These are phyloP conservation scores for Drosophila limbata DNA, from an alignment of 2,888 invertebrate species.

Conservation along the genomic window DNA sequence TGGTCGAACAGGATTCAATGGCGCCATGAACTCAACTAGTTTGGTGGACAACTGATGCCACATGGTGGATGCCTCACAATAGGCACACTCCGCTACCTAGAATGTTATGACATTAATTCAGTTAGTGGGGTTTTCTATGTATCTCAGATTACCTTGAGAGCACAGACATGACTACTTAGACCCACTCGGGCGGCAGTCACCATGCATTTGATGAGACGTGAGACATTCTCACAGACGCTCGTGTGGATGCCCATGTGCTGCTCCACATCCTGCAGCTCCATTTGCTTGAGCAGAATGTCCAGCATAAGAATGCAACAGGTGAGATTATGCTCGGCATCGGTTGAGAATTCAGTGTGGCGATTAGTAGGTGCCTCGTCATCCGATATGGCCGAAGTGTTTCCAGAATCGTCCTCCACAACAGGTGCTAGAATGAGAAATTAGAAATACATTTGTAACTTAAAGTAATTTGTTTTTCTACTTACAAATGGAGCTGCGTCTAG, in stretches of 20 bases:
- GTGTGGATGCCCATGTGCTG: slow-evolving; percentile 92
- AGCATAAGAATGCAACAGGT: slow-evolving; percentile 98
- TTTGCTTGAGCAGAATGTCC: slow-evolving; percentile 97
- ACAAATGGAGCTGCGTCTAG: slow-evolving; percentile 87
- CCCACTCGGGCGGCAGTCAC: slow-evolving; percentile 91
- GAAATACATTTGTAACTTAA: background rate
- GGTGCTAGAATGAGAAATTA: slow-evolving; percentile 85
- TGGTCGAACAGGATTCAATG: slow-evolving; percentile 90
- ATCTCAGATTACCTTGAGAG: slow-evolving; percentile 83
- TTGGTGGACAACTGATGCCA: slow-evolving; percentile 96
- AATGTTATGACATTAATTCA: background rate
- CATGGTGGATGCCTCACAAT: slow-evolving; percentile 96
- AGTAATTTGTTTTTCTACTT: slow-evolving; percentile 62
- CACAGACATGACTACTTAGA: slow-evolving; percentile 87
- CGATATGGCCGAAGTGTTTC: slow-evolving; percentile 89
- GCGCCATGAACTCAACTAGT: slow-evolving; percentile 92
- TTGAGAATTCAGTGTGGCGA: slow-evolving; percentile 89
- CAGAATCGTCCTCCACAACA: slow-evolving; percentile 90
- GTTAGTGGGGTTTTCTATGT: too few relatives aligned
- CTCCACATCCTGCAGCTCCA: slow-evolving; percentile 94
- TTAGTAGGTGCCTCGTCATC: slow-evolving; percentile 89
- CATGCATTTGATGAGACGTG: slow-evolving; percentile 91
- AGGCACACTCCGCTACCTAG: slow-evolving; percentile 90
- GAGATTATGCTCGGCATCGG: slow-evolving; percentile 91
- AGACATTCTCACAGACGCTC: slow-evolving; percentile 90